Evolutionary conservation across 1,140 invertebrate genomes (phyloP), one percentile per base, ranked within the genome.

Genomic region (Zelostemma sp.): DNA sequence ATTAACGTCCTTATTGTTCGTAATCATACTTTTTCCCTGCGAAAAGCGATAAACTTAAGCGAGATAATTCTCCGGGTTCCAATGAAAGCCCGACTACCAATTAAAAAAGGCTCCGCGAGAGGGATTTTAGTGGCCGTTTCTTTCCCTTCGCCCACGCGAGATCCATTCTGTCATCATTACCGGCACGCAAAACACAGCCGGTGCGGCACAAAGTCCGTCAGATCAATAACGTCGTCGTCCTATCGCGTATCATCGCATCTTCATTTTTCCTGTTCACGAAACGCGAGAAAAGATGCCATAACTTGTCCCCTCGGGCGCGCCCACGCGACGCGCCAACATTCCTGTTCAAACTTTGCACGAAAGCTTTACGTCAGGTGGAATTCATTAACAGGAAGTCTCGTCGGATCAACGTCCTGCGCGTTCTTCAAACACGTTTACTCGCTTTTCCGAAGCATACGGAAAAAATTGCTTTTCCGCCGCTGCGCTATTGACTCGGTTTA

Each of bases 381-480:
- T 63, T 67, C 56, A 65, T 65, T 69, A 68, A 72, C 66, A 63
- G 66, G 67, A 69, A 64, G 67, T 60, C 61, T 46, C 58, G 61
- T 9, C 61, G 70, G 65, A 68, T 68, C 66, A 64, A 63, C 72
- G 69, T 73, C 74, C 64, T 70, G 66, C 48, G 57, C 28, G 53
- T 59, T 58, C 53, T 41, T 14, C 21, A 31, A 55, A 59, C 60
- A 46, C 43, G 66, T 68, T 63, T 57, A 21, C 56, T 59, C 45
- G 43, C 60, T 11, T 31, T 33, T 14, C 41, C 28, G 28, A 14
- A 31, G 60, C 18, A 43, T 15, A 43, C 8, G 11, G 28, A 25
- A 55, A 63, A 60, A 58, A 63, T 51, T 38, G 40, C 18, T 14
- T 38, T 28, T 57, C 50, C 9, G 14, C 45, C 56, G 45, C 25